Conservation (phyloP, 2,113 vertebrate genomes). For the Rostratula benghalensis region DNA sequence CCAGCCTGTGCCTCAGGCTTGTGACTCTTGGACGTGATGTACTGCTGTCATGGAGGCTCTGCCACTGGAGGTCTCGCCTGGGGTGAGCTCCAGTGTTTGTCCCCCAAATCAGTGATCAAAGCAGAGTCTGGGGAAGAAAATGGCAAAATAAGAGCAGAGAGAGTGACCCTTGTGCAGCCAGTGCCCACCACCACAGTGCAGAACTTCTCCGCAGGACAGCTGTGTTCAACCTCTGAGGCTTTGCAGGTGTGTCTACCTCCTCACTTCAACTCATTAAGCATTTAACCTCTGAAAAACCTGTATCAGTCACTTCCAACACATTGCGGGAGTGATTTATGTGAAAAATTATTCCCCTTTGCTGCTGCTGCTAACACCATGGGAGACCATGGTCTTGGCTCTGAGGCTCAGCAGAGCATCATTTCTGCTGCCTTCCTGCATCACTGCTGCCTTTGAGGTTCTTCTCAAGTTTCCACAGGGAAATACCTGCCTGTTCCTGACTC, state of each 20-base stretch:
- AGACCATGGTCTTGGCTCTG: not conserved
- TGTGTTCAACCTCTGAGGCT: not conserved
- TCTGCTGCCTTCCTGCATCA: not conserved
- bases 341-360: not conserved
- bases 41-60: fast-evolving
- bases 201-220: not conserved
- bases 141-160: not conserved
- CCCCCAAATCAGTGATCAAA: not conserved
- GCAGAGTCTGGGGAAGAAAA: not conserved
- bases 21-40: fast-evolving
- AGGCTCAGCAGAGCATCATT: not conserved
- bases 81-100: not conserved
- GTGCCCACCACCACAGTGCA: fast-evolving
- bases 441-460: not conserved
- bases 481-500: not conserved
- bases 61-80: not conserved
- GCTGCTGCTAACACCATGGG: not conserved
- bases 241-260: not conserved
- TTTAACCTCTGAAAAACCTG: not conserved
- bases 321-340: not conserved
- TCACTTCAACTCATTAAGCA: not conserved
- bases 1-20: not conserved
- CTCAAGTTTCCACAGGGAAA: not conserved
- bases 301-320: not conserved
- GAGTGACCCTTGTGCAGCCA: fast-evolving